phyloP scores from a whole-genome alignment of 2,113 vertebrate genomes.

The Halichoerus grypus region DNA sequence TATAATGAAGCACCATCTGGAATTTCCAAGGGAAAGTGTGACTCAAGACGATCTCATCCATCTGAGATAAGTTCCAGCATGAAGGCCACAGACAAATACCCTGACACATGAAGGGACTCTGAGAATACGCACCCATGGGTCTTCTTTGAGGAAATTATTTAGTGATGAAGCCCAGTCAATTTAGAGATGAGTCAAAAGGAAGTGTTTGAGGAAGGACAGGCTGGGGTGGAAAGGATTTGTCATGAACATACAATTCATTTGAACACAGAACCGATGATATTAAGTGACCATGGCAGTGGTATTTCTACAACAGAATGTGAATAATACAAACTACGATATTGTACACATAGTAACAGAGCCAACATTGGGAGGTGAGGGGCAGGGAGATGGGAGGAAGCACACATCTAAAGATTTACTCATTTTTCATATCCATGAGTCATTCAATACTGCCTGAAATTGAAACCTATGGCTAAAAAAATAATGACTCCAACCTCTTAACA shows the following conservation, averaged over 20 bases:
- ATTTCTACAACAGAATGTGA: slow-evolving; percentile 37
- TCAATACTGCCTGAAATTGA: slow-evolving; percentile 42
- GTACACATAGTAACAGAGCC: background rate
- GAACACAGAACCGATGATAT: background rate
- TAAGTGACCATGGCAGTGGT: background rate
- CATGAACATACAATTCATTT: background rate
- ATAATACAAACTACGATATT: background rate
- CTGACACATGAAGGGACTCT: background rate
- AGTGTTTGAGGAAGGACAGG: background rate
- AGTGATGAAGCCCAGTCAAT: background rate
- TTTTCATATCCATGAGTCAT: slow-evolving; percentile 42
- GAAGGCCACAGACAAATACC: background rate
- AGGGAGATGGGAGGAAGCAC: background rate
- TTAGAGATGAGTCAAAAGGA: slow-evolving; percentile 23
- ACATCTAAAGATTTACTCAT: slow-evolving; percentile 33
- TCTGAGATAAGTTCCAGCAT: background rate
- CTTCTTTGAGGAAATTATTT: background rate
- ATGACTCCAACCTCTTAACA: slow-evolving; percentile 34
- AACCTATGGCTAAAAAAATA: slow-evolving; percentile 40
- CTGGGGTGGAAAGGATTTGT: background rate
- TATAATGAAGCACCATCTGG: background rate
- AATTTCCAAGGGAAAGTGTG: slow-evolving; percentile 14
- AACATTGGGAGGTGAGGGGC: background rate
- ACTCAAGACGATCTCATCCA: background rate
- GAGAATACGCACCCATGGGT: background rate